A percentile compares a stretch with the other conserved stretches of the same genome.
Evolutionary conservation across 2,113 vertebrate species (phyloP).

Genomic region (Bagarius yarrelli): DNA sequence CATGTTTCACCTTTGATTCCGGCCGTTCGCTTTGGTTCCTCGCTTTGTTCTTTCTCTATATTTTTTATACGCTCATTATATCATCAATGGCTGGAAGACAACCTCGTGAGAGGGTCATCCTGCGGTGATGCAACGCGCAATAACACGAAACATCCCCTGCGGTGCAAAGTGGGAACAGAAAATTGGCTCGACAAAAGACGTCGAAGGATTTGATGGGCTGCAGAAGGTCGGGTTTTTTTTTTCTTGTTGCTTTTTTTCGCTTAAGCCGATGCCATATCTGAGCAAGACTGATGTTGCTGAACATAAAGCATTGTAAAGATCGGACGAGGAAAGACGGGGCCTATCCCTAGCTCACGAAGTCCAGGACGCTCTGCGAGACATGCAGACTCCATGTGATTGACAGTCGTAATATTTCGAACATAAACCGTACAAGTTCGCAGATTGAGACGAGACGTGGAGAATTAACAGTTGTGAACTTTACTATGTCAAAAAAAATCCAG

Average conservation of each 20-base stretch:
- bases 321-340: conserved; percentile 10
- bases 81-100: conserved; percentile 58
- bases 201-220: conserved; percentile 57
- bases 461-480: conserved; percentile 54
- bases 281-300: conserved; percentile 49
- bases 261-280: conserved; percentile 59
- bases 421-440: conserved; percentile 54
- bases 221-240: conserved; percentile 58
- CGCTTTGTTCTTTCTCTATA: conserved; percentile 17
- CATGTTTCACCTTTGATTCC: conserved; percentile 63
- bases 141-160: conserved; percentile 72
- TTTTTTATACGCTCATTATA: conserved; percentile 66
- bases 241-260: not conserved
- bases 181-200: conserved; percentile 61
- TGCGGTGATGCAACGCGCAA: conserved; percentile 65
- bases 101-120: conserved; percentile 65
- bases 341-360: not conserved
- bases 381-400: conserved; percentile 51
- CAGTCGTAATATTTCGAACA: conserved; percentile 58
- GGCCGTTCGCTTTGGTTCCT: conserved; percentile 52
- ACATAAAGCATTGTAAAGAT: conserved; percentile 23
- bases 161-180: conserved; percentile 62
- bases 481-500: conserved; percentile 53
- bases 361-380: conserved; percentile 2
- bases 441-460: conserved; percentile 44